A percentile compares a stretch with the other conserved stretches of the same genome.
Evolutionary conservation across 2,113 vertebrate species (phyloP).

Genomic region (Plecturocebus donacophilus): DNA sequence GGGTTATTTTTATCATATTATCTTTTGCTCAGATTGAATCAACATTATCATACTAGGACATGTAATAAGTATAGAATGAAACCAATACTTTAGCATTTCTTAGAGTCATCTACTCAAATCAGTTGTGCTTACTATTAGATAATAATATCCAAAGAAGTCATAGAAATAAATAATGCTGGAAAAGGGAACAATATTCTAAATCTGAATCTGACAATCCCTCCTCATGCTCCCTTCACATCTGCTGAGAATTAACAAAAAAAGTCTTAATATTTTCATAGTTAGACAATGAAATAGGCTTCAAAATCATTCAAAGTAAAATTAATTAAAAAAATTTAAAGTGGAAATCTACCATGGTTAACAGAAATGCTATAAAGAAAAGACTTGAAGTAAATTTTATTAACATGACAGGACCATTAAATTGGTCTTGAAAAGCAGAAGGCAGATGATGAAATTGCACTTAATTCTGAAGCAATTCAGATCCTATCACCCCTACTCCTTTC

Average conservation of each 20-base stretch:
- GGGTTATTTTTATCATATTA: neutral
- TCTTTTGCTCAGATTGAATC: neutral
- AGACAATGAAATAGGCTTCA: slow-evolving; percentile 71
- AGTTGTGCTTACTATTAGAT: slow-evolving; percentile 53
- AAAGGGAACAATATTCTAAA: neutral
- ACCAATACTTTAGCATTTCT: neutral
- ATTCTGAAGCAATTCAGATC: slow-evolving; percentile 77
- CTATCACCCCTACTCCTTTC: slow-evolving; percentile 50
- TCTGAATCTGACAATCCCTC: neutral
- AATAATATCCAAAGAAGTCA: slow-evolving; percentile 7
- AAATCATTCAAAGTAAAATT: slow-evolving; percentile 58
- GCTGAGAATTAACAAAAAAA: slow-evolving; percentile 68
- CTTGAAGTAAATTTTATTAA: slow-evolving; percentile 77
- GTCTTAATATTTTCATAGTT: slow-evolving; percentile 55
- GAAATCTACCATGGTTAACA: slow-evolving; percentile 72
- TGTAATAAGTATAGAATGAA: neutral
- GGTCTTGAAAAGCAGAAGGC: slow-evolving; percentile 81
- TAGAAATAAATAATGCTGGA: neutral
- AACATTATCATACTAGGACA: neutral
- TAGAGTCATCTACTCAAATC: slow-evolving; percentile 50
- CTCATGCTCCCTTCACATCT: slow-evolving; percentile 38
- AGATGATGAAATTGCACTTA: slow-evolving; percentile 88
- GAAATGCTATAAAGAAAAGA: slow-evolving; percentile 77
- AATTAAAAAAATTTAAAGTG: slow-evolving; percentile 57
- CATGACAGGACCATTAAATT: slow-evolving; percentile 71